Percentiles rank a stretch among this genome's conserved stretches.
These are phyloP conservation scores for Brienomyrus longianalis DNA, from an alignment of 2,113 vertebrate genomes.

Conservation along the genomic window DNA sequence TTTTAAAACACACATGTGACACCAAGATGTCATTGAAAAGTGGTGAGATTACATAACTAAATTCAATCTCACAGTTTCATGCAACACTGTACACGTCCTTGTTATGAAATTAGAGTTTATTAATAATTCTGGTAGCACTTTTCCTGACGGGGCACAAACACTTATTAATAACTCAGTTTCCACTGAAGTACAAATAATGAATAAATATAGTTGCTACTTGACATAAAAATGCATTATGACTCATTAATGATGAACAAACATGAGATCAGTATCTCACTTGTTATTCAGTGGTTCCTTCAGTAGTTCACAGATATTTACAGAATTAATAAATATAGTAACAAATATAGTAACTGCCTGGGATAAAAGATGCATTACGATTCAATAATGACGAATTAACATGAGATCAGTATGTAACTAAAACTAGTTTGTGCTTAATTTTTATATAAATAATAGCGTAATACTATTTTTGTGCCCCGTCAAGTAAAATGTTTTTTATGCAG, in stretches of 20 bases:
- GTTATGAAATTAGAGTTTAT: neutral
- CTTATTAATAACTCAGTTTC: neutral
- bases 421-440: neutral
- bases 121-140: neutral
- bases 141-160: neutral
- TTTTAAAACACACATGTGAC: neutral
- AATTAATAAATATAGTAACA: neutral
- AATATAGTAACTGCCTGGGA: neutral
- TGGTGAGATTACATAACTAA: neutral
- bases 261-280: too few species aligned
- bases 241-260: too few species aligned
- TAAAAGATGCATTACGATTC: neutral
- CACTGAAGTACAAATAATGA: neutral
- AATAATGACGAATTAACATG: neutral
- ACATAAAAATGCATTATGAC: neutral
- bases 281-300: too few species aligned
- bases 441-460: neutral
- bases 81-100: neutral
- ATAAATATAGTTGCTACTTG: neutral
- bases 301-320: too few species aligned
- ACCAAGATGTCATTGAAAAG: neutral
- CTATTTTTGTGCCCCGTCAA: neutral
- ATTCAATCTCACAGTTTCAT: neutral
- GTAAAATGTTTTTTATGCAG: neutral
- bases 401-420: neutral